Evolutionary conservation across 1,140 invertebrate genomes (phyloP).

Genomic region (Gonioctena quinquepunctata): DNA sequence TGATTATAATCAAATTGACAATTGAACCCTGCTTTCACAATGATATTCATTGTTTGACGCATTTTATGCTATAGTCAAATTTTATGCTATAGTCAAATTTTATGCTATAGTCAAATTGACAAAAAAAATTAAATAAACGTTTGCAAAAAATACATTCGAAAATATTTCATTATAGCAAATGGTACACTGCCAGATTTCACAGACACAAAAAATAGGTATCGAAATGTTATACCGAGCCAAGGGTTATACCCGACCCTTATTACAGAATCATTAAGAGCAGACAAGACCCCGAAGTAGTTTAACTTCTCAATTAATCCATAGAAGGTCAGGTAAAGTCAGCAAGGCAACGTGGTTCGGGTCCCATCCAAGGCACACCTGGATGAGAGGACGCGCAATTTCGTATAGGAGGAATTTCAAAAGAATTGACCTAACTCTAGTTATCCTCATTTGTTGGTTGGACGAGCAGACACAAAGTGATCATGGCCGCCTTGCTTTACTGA

Average conservation of each 20-base stretch:
- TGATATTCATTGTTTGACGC: too few species aligned
- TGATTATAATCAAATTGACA: too few species aligned
- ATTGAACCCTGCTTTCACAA: too few species aligned
- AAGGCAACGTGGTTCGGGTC: background rate
- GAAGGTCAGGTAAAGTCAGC: constrained; percentile 25
- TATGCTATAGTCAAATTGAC: too few species aligned
- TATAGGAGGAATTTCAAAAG: constrained; percentile 39
- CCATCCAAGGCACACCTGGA: constrained; percentile 41
- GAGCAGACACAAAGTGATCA: constrained; percentile 41
- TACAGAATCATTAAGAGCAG: constrained; percentile 14
- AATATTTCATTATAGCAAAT: too few species aligned
- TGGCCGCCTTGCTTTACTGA: constrained; percentile 35
- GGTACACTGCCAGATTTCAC: background rate
- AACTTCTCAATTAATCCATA: constrained; percentile 24
- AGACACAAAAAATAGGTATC: background rate
- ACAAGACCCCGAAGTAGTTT: constrained; percentile 14
- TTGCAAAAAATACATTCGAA: too few species aligned
- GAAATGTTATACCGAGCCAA: background rate
- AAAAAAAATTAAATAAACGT: too few species aligned
- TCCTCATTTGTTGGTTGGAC: constrained; percentile 52
- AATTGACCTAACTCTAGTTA: constrained; percentile 54
- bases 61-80: too few species aligned
- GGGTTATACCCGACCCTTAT: background rate
- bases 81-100: too few species aligned
- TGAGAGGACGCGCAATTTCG: constrained; percentile 2